Percentiles rank a stretch among this genome's conserved stretches.
Evolutionary conservation across 2,888 invertebrate genomes (phyloP).

Genomic region (Caenorhabditis becei): DNA sequence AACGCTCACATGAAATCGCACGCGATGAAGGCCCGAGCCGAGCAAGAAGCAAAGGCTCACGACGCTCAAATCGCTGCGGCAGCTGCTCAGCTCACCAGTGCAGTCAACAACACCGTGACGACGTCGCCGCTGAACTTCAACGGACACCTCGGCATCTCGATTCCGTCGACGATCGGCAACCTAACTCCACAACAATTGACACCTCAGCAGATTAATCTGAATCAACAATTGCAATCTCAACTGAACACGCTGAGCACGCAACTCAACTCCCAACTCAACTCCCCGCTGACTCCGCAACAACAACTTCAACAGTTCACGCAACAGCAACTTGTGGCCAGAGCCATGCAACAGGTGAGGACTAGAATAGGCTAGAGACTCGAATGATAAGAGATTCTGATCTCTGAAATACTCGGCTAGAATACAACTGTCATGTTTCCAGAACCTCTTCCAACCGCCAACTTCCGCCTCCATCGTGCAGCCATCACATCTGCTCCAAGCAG

Average conservation of each 20-base stretch:
- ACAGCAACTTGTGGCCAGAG: slow-evolving; percentile 58
- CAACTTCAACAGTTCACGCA: slow-evolving; percentile 60
- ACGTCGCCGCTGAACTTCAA: slow-evolving; percentile 52
- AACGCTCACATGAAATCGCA: slow-evolving; percentile 99
- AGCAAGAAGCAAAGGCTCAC: slow-evolving; percentile 78
- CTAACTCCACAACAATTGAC: slow-evolving; percentile 60
- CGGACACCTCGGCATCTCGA: slow-evolving; percentile 50
- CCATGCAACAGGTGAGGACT: slow-evolving; percentile 57
- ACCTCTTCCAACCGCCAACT: slow-evolving; percentile 48
- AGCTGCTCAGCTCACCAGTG: slow-evolving; percentile 52
- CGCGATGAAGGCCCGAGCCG: slow-evolving; percentile 83
- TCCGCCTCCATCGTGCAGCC: slow-evolving; percentile 42
- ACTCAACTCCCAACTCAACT: slow-evolving; percentile 41
- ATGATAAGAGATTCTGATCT: background rate
- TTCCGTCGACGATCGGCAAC: slow-evolving; percentile 51
- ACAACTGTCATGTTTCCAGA: slow-evolving; percentile 30
- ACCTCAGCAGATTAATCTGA: slow-evolving; percentile 53
- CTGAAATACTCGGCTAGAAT: background rate
- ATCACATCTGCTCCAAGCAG: slow-evolving; percentile 52
- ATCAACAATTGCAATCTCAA: slow-evolving; percentile 45
- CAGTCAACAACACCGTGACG: slow-evolving; percentile 25
- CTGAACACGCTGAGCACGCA: slow-evolving; percentile 48
- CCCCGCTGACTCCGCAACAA: slow-evolving; percentile 62
- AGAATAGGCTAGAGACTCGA: background rate
- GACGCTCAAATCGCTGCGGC: slow-evolving; percentile 61